A percentile compares a stretch with the other conserved stretches of the same genome.
Conservation (phyloP, 1,140 invertebrate species). For the Trachymyrmex cornetzi region DNA sequence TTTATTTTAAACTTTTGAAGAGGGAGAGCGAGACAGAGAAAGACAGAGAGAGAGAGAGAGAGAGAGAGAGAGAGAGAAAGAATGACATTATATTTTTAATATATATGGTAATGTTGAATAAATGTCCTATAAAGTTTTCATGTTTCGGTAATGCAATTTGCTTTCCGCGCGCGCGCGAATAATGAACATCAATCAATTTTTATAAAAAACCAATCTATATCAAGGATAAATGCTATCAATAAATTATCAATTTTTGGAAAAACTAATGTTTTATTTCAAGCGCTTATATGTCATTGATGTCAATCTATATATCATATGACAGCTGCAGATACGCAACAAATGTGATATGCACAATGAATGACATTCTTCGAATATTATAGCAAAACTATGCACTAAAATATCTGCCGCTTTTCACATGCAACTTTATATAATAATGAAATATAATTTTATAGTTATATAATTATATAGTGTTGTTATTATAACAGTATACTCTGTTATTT, state of each 20-base stretch:
- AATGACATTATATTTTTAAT: slow-evolving; percentile 25
- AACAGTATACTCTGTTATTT: too few species aligned
- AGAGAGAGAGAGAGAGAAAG: not conserved
- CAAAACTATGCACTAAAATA: slow-evolving; percentile 14
- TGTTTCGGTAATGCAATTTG: slow-evolving; percentile 48
- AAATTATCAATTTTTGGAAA: slow-evolving; percentile 35
- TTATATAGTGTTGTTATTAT: not conserved
- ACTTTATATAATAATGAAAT: not conserved
- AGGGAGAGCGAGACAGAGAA: not conserved
- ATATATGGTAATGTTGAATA: slow-evolving; percentile 60
- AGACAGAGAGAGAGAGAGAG: not conserved
- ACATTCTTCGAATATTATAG: slow-evolving; percentile 1
- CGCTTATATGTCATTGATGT: slow-evolving; percentile 24
- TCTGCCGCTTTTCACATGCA: not conserved
- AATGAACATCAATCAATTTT: slow-evolving; percentile 55
- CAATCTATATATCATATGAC: slow-evolving; percentile 40
- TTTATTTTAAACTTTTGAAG: slow-evolving; percentile 27
- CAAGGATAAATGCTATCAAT: slow-evolving; percentile 41
- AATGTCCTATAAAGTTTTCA: slow-evolving; percentile 30
- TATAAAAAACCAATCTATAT: slow-evolving; percentile 40
- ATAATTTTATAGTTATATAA: not conserved
- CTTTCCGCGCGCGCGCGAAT: slow-evolving; percentile 16
- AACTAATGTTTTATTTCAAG: slow-evolving; percentile 32
- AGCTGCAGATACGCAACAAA: slow-evolving; percentile 26
- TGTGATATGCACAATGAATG: slow-evolving; percentile 29